A percentile compares a stretch with the other conserved stretches of the same genome.
phyloP scores from a whole-genome alignment of 2,888 invertebrate genomes.

The Glaucopsyche alexis region DNA sequence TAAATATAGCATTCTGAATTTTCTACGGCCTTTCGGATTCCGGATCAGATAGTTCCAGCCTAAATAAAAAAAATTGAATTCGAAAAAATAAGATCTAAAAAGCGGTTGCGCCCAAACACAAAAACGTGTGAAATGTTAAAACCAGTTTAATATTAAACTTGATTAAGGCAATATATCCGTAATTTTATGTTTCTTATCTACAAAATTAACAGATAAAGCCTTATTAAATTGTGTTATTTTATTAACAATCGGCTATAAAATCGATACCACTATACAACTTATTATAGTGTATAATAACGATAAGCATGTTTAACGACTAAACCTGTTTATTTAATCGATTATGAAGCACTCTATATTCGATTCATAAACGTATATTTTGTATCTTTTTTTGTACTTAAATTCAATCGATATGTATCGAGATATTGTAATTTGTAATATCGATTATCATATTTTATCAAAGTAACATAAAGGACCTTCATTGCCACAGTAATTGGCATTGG shows the following conservation, averaged over 20 bases:
- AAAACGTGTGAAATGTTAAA: background rate
- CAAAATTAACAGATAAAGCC: slow-evolving; percentile 16
- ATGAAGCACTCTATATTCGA: slow-evolving; percentile 10
- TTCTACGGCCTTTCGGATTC: too few relatives aligned
- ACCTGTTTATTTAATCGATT: slow-evolving; percentile 15
- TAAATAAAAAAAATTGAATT: too few relatives aligned
- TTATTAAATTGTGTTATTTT: slow-evolving; percentile 10
- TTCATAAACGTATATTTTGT: too few relatives aligned
- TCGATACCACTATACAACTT: slow-evolving; percentile 12
- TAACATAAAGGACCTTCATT: too few relatives aligned
- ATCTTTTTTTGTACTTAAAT: background rate
- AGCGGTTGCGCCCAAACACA: background rate
- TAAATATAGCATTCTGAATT: too few relatives aligned
- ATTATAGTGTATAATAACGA: slow-evolving; percentile 1
- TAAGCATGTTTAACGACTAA: background rate
- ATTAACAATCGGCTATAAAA: slow-evolving; percentile 15
- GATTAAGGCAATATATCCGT: background rate
- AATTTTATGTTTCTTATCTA: background rate
- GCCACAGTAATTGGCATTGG: too few relatives aligned
- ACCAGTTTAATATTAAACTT: background rate
- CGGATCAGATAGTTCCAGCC: too few relatives aligned
- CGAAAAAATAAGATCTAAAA: background rate
- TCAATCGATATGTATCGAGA: background rate
- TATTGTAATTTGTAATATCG: too few relatives aligned
- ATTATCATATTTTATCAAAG: too few relatives aligned